Evolutionary conservation across 2,113 vertebrate species (phyloP).

Genomic region (Gasterosteus nipponicus): DNA sequence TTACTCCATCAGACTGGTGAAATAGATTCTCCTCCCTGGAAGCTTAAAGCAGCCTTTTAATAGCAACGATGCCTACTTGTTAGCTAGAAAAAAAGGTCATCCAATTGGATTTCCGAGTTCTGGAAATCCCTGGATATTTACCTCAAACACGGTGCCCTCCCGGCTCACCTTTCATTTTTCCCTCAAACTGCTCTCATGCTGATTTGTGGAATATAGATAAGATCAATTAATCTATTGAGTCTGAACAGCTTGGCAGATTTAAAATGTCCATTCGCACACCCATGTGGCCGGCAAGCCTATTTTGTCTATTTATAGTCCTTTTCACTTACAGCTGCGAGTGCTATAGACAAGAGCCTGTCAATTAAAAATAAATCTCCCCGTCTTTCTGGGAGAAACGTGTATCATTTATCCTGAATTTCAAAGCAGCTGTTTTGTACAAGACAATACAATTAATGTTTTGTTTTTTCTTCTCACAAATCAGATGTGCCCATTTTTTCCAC

Average conservation of each 20-base stretch:
- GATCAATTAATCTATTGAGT: slow-evolving; percentile 63
- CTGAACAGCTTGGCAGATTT: slow-evolving; percentile 55
- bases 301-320: slow-evolving; percentile 51
- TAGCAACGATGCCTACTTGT: slow-evolving; percentile 60
- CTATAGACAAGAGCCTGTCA: slow-evolving; percentile 43
- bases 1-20: slow-evolving; percentile 40
- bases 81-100: slow-evolving; percentile 60
- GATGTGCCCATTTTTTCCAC: slow-evolving; percentile 5
- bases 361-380: slow-evolving; percentile 49
- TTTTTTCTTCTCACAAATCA: slow-evolving; percentile 5
- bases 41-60: slow-evolving; percentile 57
- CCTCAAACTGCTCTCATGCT: slow-evolving; percentile 43
- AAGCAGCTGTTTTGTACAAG: slow-evolving; percentile 25
- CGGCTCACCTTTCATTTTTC: slow-evolving; percentile 44
- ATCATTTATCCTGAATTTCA: slow-evolving; percentile 26
- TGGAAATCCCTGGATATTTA: slow-evolving; percentile 63
- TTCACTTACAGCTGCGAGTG: slow-evolving; percentile 20
- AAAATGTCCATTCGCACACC: slow-evolving; percentile 51
- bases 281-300: slow-evolving; percentile 28
- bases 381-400: slow-evolving; percentile 4
- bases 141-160: slow-evolving; percentile 50
- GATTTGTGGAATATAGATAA: slow-evolving; percentile 40
- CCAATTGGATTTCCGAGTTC: slow-evolving; percentile 62
- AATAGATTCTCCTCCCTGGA: slow-evolving; percentile 38
- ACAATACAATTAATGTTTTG: slow-evolving; percentile 11